Evolutionary conservation across 2,113 vertebrate species (phyloP), one percentile per base, ranked within the genome.

Genomic region (Coracopsis vasa): DNA sequence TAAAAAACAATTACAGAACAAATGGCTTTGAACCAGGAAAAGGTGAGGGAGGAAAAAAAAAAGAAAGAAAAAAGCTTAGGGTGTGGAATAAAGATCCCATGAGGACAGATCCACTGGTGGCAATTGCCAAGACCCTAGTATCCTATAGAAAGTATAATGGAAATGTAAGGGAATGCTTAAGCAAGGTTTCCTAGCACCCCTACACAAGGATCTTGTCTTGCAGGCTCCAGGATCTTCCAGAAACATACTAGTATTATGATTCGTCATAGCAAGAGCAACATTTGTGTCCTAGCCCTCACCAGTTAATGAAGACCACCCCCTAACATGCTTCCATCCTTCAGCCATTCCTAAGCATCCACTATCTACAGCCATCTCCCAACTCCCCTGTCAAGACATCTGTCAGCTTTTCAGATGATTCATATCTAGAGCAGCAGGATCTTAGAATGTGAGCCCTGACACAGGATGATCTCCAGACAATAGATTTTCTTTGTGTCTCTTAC

Each of bases 401-500:
- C 50, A 35, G 33, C 44, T 90, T 80, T 90, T 56, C 39, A 65
- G 24, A 86, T 19, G 21, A 39, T 24, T 92, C 21, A 0, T 33
- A 61, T 24, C 33, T 54, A 28, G 8, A 60, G 20, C 0, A 64
- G 24, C 21, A 54, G 72, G 24, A 33, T 88, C 70, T 0, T 5
- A 71, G n/a, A 85, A 84, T 31, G 24, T 3, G 17, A 86, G 35
- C 39, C 17, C 56, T 60, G 35, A 83, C 45, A 85, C 28, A 74
- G 19, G 33, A 64, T 24, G 7, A 44, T 56, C 37, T 27, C 56
- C 42, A 82, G 48, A 80, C n/a, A 56, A 17, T 35, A 44, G 27
- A 58, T 15, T 67, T 69, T 37, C 42, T 62, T 15, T 39, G 23
- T 19, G 4, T 29, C 41, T 80, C 97, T 97, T 80, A 99, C 99